A percentile compares a stretch with the other conserved stretches of the same genome.
Evolutionary conservation across 2,888 invertebrate genomes (phyloP).

Genomic region (Nemotelus pantherinus): DNA sequence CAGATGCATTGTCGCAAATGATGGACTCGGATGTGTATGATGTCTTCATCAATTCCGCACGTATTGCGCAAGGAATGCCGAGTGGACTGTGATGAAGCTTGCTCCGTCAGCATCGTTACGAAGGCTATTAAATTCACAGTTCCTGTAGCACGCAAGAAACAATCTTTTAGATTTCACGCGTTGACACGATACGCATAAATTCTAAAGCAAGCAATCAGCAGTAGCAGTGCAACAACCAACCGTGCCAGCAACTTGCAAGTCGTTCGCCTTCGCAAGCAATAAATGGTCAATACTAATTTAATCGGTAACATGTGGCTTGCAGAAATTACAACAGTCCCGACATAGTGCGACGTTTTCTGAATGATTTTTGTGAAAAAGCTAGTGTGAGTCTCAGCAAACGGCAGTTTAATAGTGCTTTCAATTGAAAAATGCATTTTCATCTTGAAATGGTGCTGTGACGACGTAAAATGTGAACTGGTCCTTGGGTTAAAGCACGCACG

Average conservation of each 20-base stretch:
- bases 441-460: too few species aligned
- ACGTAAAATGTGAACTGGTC: slow-evolving; percentile 13
- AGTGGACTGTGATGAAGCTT: not conserved
- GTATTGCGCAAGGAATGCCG: slow-evolving; percentile 22
- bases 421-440: too few species aligned
- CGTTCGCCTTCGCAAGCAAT: not conserved
- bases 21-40: slow-evolving; percentile 23
- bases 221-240: too few species aligned
- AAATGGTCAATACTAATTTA: slow-evolving; percentile 38
- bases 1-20: not conserved
- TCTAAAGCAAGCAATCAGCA: too few species aligned
- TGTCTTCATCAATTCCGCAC: slow-evolving; percentile 37
- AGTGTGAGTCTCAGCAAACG: too few species aligned
- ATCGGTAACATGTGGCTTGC: slow-evolving; percentile 36
- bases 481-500: not conserved
- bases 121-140: slow-evolving; percentile 22
- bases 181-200: slow-evolving; percentile 33
- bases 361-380: slow-evolving; percentile 5
- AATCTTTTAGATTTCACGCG: slow-evolving; percentile 26
- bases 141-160: slow-evolving; percentile 37
- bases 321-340: slow-evolving; percentile 13
- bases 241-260: too few species aligned
- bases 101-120: not conserved
- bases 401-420: too few species aligned
- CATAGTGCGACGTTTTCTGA: not conserved